Conservation (phyloP, 2,888 invertebrate genomes). For the Galerucella calmariensis region DNA sequence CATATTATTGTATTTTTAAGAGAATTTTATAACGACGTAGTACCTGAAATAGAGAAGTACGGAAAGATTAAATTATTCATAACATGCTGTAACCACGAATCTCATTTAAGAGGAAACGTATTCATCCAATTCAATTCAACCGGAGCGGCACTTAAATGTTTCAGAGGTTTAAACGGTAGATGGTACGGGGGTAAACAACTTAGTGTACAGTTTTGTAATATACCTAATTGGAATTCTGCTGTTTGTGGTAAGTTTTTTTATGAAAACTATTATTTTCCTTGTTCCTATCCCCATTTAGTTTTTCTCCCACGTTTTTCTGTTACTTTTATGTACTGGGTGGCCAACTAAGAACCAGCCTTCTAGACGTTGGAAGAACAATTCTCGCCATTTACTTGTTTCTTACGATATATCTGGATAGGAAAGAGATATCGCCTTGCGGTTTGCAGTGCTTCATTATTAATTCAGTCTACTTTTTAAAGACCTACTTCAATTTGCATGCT, state of each 20-base stretch:
- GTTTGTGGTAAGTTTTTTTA: conserved; percentile 80
- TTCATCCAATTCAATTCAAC: conserved; percentile 80
- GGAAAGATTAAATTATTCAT: conserved; percentile 69
- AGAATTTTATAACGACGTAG: conserved; percentile 87
- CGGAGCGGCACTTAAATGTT: conserved; percentile 79
- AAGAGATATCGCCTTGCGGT: too few relatives aligned
- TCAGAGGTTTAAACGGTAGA: conserved; percentile 80
- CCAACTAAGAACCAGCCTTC: too few relatives aligned
- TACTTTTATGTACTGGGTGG: too few relatives aligned
- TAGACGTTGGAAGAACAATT: too few relatives aligned
- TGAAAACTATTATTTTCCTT: conserved; percentile 3
- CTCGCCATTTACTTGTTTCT: too few relatives aligned
- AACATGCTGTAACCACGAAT: conserved; percentile 86
- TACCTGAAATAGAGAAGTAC: conserved; percentile 76
- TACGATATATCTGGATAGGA: too few relatives aligned
- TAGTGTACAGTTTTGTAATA: conserved; percentile 81
- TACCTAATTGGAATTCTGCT: conserved; percentile 86
- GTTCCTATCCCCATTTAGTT: background rate
- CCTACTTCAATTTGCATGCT: too few relatives aligned
- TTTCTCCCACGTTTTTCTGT: background rate
- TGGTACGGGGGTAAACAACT: conserved; percentile 90
- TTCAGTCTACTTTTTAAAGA: too few relatives aligned
- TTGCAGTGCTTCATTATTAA: too few relatives aligned
- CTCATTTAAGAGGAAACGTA: conserved; percentile 90
- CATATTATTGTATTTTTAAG: conserved; percentile 47